Evolutionary conservation across 2,113 vertebrate genomes (phyloP), one percentile per base, ranked within the genome.

Genomic region (Lycocorax pyrrhopterus): DNA sequence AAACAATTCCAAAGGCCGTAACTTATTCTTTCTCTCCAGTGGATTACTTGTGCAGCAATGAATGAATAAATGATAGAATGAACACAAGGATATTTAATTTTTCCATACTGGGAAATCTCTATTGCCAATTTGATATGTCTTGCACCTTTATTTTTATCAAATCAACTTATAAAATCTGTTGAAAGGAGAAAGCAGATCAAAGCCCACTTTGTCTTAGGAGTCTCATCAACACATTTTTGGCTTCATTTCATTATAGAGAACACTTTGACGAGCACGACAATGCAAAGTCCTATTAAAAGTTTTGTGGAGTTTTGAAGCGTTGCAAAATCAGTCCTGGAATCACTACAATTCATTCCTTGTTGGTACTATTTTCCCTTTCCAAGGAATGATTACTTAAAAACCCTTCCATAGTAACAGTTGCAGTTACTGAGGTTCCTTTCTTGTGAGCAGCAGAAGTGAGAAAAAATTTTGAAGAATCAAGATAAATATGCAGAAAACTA

Each of bases 141-240:
- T 51, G 18, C 14, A 75, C n/a, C 59, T 85, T 76, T 69, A 33
- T 55, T 83, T 69, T 69, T 77, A 63, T 35, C 32, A 88, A 69
- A 94, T 53, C 88, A 92, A 90, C 35, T 60, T 78, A 86, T 44
- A 88, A 82, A 91, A 92, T 46, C 46, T 60, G 13, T 32, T 60
- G 51, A 95, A 89, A 95, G 19, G 71, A 18, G 75, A 81, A 96
- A 93, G 58, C 58, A 94, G 22, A 84, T 63, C 29, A 80, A 80
- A 69, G 60, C 37, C 73, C 84, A 88, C n/a, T 68, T 43, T 62
- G 56, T 14, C 37, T 80, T 82, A 58, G 12, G 39, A 55, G 13
- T 75, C 10, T 67, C 64, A 26, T 59, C 92, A 76, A 84, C 37
- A 69, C 16, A 20, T 25, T 58, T 25, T 87, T 89, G 37, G 37